Evolutionary conservation across 2,113 vertebrate species (phyloP), one percentile per base, ranked within the genome.

Genomic region (Triplophysa rosa): DNA sequence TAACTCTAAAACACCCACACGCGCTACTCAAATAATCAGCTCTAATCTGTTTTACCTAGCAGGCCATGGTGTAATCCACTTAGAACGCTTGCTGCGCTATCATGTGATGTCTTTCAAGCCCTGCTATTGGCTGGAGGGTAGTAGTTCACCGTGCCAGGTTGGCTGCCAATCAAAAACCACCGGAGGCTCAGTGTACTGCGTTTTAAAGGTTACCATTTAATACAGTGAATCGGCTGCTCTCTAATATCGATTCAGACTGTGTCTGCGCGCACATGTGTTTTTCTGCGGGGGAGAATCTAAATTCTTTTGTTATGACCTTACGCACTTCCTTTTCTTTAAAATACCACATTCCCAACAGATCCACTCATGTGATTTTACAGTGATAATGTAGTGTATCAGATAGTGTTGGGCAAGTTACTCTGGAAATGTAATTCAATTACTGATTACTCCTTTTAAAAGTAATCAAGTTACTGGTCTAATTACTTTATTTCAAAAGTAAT

Each of bases 151-250:
- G 26, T 77, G 74, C 62, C 62, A 66, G 42, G 33, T 52, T 37
- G 74, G 72, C 40, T 63, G 72, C 42, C 62, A 77, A 45, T 65
- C 45, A 49, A 66, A 77, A 19, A 77, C 61, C 74, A 65, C 40
- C 61, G 37, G 74, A 62, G 26, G 26, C 45, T 33, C 59, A 24
- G 54, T n/a, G n/a, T 42, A 37, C 33, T 42, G 37, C 59, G 14
- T 65, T 77, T 54, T 65, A 77, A 77, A 77, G 74, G 74, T 77
- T 77, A 77, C 21, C 45, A 52, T 65, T 33, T 77, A 77, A 65
- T 77, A 66, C 17, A 65, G 45, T 52, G 45, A 65, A 65, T 37
- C 7, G 62, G 62, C 19, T 37, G 26, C 74, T 65, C 61, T 77
- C 24, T 77, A 65, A 77, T 65, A 77, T 77, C 8, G 45, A 76